These are phyloP conservation scores for Pempheris klunzingeri DNA, from an alignment of 2,797 vertebrate species.

Conservation along the genomic window DNA sequence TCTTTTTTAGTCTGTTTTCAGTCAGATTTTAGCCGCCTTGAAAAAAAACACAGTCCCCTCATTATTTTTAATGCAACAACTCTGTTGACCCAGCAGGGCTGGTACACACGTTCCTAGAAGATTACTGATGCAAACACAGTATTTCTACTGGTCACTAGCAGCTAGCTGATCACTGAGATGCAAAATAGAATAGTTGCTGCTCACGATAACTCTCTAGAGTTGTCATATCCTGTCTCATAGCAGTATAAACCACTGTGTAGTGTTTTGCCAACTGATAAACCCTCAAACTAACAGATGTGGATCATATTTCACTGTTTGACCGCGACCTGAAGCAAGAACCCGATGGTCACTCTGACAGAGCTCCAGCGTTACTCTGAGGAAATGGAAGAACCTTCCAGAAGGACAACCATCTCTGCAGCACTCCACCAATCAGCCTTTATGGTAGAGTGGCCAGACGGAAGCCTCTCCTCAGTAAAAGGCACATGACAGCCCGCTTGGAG, in stretches of 20 bases:
- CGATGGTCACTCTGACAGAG: no score
- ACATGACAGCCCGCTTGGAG: no score
- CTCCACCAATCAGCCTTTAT: no score
- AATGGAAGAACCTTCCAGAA: no score
- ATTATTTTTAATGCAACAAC: background rate
- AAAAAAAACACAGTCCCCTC: no score
- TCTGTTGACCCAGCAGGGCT: background rate
- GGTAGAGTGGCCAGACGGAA: no score
- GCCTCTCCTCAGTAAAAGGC: no score
- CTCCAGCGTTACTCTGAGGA: no score
- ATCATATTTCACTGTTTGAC: no score
- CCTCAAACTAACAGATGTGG: background rate
- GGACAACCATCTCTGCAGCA: no score
- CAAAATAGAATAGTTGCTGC: background rate
- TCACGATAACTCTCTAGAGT: background rate
- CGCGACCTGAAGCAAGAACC: no score
- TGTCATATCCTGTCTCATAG: background rate
- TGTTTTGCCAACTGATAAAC: background rate
- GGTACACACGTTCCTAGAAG: background rate
- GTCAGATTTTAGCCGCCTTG: background rate
- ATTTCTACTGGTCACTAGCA: background rate
- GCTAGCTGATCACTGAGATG: background rate
- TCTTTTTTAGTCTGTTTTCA: background rate
- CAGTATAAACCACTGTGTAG: background rate
- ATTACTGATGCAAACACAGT: background rate